Percentiles rank a stretch among this genome's conserved stretches.
phyloP scores from a whole-genome alignment of 2,113 vertebrate species.

The Bos indicus region DNA sequence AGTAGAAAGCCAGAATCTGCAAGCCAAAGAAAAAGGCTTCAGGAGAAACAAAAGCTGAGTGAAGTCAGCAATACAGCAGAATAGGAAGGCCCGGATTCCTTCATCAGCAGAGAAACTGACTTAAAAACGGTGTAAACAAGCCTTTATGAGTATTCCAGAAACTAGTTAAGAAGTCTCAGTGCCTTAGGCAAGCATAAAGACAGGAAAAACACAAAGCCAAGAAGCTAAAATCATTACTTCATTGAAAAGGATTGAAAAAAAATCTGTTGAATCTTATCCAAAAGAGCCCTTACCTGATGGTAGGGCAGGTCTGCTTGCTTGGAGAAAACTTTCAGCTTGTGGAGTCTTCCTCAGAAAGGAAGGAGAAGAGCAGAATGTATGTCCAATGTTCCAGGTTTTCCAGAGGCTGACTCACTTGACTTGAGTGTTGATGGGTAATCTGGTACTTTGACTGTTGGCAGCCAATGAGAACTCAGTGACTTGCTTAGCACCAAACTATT shows the following conservation, averaged over 20 bases:
- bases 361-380: neutral
- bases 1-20: neutral
- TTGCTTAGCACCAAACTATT: too few species aligned
- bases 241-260: neutral
- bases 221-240: neutral
- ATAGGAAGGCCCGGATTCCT: neutral
- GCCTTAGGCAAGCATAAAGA: neutral
- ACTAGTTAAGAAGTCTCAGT: neutral
- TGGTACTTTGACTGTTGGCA: fast-evolving
- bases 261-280: neutral
- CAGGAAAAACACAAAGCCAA: neutral
- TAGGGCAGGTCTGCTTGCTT: fast-evolving
- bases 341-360: too few species aligned
- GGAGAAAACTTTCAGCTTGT: neutral
- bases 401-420: neutral
- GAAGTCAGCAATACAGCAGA: neutral
- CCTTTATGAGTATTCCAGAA: neutral
- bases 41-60: neutral
- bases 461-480: neutral
- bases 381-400: neutral
- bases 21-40: neutral
- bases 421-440: neutral
- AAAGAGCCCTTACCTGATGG: neutral
- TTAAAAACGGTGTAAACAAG: neutral
- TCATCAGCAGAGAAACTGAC: neutral